phyloP scores from a whole-genome alignment of 2,888 invertebrate species.

The Odontocerum albicorne region DNA sequence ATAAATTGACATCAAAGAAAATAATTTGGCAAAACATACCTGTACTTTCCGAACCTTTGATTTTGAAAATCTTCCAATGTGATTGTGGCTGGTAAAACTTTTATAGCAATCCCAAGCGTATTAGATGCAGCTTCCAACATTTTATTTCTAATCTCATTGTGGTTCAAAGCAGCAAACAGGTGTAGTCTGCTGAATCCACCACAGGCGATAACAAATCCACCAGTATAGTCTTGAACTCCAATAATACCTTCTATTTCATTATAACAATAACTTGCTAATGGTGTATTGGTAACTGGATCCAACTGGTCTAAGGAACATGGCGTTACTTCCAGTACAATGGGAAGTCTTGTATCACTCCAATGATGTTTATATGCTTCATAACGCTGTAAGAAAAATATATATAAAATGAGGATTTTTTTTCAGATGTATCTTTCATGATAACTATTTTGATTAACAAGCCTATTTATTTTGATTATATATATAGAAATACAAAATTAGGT shows the following conservation, averaged over 20 bases:
- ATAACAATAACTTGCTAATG: conserved; percentile 66
- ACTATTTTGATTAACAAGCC: background rate
- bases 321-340: conserved; percentile 88
- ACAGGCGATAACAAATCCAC: conserved; percentile 88
- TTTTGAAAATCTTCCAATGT: conserved; percentile 84
- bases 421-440: background rate
- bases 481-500: background rate
- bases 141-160: conserved; percentile 84
- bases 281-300: conserved; percentile 81
- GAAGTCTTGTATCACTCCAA: conserved; percentile 92
- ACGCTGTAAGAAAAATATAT: conserved; percentile 56
- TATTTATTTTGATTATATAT: background rate
- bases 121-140: conserved; percentile 80
- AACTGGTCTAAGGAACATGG: conserved; percentile 90
- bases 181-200: conserved; percentile 92
- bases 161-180: conserved; percentile 83
- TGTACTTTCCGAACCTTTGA: conserved; percentile 90
- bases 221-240: conserved; percentile 85
- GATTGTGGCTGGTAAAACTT: conserved; percentile 80
- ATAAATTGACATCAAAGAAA: no score
- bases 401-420: conserved; percentile 4
- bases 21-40: conserved; percentile 63
- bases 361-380: conserved; percentile 94
- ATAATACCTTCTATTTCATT: conserved; percentile 53
- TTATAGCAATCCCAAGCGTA: conserved; percentile 81